Evolutionary conservation across 2,113 vertebrate species (phyloP).

Genomic region (Stercorarius parasiticus): DNA sequence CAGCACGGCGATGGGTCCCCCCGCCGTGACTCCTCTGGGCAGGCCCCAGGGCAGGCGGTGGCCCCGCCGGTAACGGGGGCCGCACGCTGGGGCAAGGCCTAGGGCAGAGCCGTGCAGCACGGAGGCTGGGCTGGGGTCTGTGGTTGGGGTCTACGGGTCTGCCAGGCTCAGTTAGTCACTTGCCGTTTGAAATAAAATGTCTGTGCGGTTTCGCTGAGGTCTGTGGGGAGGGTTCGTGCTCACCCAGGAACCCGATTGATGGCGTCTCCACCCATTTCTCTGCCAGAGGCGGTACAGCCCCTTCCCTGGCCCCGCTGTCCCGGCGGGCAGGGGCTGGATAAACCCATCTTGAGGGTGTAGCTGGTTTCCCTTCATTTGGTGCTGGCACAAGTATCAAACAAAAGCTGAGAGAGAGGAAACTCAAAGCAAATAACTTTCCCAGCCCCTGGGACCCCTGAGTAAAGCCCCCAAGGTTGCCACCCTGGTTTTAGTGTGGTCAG

Average conservation of each 20-base stretch:
- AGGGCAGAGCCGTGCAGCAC: not conserved
- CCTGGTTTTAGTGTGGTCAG: not conserved
- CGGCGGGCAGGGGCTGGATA: fast-evolving
- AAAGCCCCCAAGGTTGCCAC: not conserved
- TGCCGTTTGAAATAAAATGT: too few species aligned
- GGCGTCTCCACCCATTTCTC: fast-evolving
- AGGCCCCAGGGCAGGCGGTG: too few species aligned
- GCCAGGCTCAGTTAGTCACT: not conserved
- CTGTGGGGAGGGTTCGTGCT: fast-evolving
- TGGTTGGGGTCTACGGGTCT: not conserved
- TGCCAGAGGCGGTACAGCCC: not conserved
- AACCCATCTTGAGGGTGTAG: not conserved
- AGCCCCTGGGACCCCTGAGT: fast-evolving
- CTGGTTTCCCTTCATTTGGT: not conserved
- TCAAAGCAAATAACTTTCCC: not conserved
- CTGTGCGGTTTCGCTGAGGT: fast-evolving
- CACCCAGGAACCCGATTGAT: fast-evolving
- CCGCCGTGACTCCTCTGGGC: not conserved
- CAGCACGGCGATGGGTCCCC: not conserved
- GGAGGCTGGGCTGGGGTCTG: too few species aligned
- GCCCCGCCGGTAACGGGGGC: not conserved
- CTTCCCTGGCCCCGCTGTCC: too few species aligned
- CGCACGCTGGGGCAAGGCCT: not conserved
- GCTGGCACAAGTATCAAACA: not conserved
- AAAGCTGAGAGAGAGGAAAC: not conserved